These are phyloP conservation scores for Thamnophis sirtalis DNA, from an alignment of 2,113 vertebrate species.

Conservation along the genomic window DNA sequence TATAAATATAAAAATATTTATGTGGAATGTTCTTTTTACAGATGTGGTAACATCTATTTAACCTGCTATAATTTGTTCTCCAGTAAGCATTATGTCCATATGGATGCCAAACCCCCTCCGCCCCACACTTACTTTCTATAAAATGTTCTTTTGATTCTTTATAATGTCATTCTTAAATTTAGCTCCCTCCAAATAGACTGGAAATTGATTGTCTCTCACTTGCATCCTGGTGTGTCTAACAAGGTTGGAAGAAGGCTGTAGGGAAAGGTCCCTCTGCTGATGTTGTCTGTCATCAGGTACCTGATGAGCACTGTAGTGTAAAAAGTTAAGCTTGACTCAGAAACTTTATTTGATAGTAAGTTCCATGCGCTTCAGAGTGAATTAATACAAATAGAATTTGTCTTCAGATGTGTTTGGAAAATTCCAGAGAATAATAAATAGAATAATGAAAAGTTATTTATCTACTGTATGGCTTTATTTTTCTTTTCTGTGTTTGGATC, in stretches of 20 bases:
- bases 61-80: not conserved
- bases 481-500: not conserved
- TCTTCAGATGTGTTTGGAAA: not conserved
- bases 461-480: not conserved
- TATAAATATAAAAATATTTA: not conserved
- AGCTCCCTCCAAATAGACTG: not conserved
- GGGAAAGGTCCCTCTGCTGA: not conserved
- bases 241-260: not conserved
- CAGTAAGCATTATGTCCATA: not conserved
- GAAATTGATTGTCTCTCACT: not conserved
- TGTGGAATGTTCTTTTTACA: not conserved
- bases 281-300: not conserved
- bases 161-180: not conserved
- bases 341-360: not conserved
- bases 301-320: not conserved
- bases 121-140: too few species aligned
- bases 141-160: not conserved
- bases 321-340: not conserved
- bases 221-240: not conserved
- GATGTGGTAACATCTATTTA: not conserved
- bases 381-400: not conserved
- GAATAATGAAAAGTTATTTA: constrained; percentile 26
- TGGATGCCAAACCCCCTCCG: not conserved
- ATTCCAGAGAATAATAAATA: not conserved
- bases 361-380: not conserved